Evolutionary conservation across 2,113 vertebrate species (phyloP).

Genomic region (Nycticorax nycticorax): DNA sequence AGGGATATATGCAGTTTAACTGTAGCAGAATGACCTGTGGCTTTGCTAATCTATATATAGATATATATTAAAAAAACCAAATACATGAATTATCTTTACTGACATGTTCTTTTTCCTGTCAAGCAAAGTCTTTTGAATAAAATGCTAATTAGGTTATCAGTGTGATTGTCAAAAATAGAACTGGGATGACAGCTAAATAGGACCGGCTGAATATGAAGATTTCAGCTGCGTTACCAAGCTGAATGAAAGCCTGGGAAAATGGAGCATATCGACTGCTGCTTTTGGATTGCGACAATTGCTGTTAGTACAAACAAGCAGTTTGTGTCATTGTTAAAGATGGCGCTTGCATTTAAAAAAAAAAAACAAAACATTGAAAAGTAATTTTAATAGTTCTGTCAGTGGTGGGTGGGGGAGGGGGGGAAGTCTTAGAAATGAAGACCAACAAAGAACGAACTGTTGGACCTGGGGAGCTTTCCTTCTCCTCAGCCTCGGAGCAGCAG

Average conservation of each 20-base stretch:
- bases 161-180: constrained; percentile 28
- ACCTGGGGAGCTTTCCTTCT: not conserved
- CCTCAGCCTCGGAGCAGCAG: not conserved
- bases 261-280: not conserved
- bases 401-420: too few species aligned
- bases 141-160: constrained; percentile 36
- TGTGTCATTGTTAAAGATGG: not conserved
- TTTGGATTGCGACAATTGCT: not conserved
- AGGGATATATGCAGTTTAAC: not conserved
- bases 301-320: not conserved
- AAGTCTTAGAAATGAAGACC: not conserved
- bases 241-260: not conserved
- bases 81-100: not conserved
- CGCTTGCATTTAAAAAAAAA: not conserved
- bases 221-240: not conserved
- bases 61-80: not conserved
- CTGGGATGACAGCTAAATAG: not conserved
- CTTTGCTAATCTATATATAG: not conserved
- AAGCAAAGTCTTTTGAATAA: not conserved
- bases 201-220: not conserved
- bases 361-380: not conserved
- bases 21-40: not conserved
- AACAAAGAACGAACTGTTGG: not conserved
- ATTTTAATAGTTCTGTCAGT: not conserved
- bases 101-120: not conserved